Evolutionary conservation across 2,797 vertebrate species (phyloP).

Genomic region (Aotus griseimembra): DNA sequence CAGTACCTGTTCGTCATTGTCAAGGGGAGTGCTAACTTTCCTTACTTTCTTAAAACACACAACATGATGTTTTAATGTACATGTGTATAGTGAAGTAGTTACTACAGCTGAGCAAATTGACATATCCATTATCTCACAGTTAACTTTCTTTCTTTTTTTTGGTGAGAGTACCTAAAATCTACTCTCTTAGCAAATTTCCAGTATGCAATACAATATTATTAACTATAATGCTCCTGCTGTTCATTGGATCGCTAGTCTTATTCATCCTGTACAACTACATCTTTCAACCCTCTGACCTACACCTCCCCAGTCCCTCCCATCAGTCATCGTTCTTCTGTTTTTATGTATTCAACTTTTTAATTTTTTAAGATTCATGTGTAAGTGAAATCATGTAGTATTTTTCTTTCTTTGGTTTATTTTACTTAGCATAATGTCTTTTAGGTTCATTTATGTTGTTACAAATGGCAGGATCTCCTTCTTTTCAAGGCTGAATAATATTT

Average conservation of each 20-base stretch:
- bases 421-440: background rate
- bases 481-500: background rate
- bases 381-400: background rate
- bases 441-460: background rate
- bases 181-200: background rate
- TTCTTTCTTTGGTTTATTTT: background rate
- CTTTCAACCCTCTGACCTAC: background rate
- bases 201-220: background rate
- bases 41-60: background rate
- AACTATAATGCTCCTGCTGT: background rate
- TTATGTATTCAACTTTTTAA: background rate
- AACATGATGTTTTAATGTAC: background rate
- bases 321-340: background rate
- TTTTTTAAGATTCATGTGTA: background rate
- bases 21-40: background rate
- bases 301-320: background rate
- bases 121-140: background rate
- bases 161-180: background rate
- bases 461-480: background rate
- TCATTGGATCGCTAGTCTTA: background rate
- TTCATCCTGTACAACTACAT: background rate
- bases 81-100: background rate
- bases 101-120: background rate
- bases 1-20: background rate
- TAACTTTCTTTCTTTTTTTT: background rate